Evolutionary conservation across 2,888 invertebrate genomes (phyloP), one percentile per base, ranked within the genome.

Genomic region (Stenchaetothrips biformis): DNA sequence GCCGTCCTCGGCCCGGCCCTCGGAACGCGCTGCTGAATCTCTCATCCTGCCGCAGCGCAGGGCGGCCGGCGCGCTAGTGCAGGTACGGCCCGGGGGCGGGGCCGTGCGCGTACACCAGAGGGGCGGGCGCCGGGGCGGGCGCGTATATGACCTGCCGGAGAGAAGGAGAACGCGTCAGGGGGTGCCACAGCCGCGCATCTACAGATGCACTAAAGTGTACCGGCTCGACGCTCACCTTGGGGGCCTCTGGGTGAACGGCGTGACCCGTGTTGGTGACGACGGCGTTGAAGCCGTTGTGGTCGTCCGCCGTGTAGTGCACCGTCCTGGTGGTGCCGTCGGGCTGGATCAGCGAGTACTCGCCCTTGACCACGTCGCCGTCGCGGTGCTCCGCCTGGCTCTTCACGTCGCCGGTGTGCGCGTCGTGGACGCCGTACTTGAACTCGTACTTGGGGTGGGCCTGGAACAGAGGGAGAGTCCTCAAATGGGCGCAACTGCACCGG

Each of bases 221-320:
- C n/a, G n/a, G n/a, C 7, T 67, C n/a, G 21, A 21, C 21, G 21
- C 67, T 3, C 21, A 21, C 67, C 67, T 67, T 67, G 67, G 67
- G 67, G 21, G 67, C 67, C 67, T 67, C 67, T 7, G 67, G 67
- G 67, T 67, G 67, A 21, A 67, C 67, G 67, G 67, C 67, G 67
- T 67, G 67, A 21, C 67, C 67, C 21, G 67, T 67, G 67, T 67
- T 67, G 67, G 67, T 67, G 67, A 67, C 67, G 67, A 67, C 21
- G 67, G 67, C 67, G 67, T 67, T 67, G 67, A 67, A 67, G 67
- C 67, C 67, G 67, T 67, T 67, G 67, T 67, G 67, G 67, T 67
- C 67, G 67, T 67, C 67, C 21, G 67, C 67, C 21, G 67, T 67
- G 67, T 67, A 67, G 67, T 67, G 67, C 67, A 67, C 67, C 7